Evolutionary conservation across 2,113 vertebrate genomes (phyloP).

Genomic region (Ochotona princeps): DNA sequence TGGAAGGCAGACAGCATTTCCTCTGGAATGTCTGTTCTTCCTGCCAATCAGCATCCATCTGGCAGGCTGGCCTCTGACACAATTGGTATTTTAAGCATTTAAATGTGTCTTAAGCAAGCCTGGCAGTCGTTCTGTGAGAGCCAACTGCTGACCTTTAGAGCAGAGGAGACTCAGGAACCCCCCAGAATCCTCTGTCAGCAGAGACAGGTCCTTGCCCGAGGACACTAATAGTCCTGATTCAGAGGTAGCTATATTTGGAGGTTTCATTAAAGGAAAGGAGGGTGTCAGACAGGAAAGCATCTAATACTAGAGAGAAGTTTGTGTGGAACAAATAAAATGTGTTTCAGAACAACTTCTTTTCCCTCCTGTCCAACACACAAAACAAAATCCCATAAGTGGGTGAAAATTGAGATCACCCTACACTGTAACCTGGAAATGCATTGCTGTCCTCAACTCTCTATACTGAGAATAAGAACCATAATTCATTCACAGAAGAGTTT

Average conservation of each 20-base stretch:
- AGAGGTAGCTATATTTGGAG: neutral
- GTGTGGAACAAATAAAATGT: neutral
- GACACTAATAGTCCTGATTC: neutral
- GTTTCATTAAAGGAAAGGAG: neutral
- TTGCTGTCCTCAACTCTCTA: neutral
- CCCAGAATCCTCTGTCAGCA: neutral
- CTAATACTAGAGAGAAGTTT: neutral
- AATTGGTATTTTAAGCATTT: conserved; percentile 17
- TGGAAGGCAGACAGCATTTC: neutral
- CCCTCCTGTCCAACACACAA: accelerated
- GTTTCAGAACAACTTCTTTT: neutral
- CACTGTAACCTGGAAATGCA: neutral
- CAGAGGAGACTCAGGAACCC: neutral
- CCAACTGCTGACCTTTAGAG: neutral
- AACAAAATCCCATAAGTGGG: neutral
- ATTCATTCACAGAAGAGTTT: neutral
- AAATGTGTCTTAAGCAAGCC: neutral
- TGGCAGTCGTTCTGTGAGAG: neutral
- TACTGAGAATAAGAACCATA: too few species aligned
- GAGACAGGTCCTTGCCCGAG: neutral
- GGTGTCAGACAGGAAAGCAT: neutral
- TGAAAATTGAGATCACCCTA: neutral
- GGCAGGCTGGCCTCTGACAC: neutral
- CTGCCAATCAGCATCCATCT: neutral
- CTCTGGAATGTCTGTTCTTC: neutral